Conservation (phyloP, 1,140 invertebrate genomes). For the Mesaphorura yosii region DNA sequence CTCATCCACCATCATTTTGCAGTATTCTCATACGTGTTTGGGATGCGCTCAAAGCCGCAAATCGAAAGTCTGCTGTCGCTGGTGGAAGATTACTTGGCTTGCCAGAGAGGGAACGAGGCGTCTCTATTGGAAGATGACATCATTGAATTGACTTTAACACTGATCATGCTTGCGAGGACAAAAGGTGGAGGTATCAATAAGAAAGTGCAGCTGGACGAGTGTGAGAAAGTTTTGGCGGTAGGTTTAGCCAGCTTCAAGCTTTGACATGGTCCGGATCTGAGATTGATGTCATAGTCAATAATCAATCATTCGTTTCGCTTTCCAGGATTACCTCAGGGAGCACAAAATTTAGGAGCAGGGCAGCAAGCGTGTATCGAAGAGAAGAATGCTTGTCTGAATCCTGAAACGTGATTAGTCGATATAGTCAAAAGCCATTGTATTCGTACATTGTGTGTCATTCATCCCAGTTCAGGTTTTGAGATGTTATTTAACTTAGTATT, state of each 20-base stretch:
- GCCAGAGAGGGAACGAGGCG: too few species aligned
- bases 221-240: constrained; percentile 14
- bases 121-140: constrained; percentile 6
- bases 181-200: neutral
- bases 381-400: too few species aligned
- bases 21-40: constrained; percentile 25
- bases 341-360: too few species aligned
- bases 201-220: neutral
- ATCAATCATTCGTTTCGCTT: too few species aligned
- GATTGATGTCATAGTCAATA: too few species aligned
- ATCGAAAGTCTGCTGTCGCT: neutral
- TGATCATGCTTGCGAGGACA: constrained; percentile 9
- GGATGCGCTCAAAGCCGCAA: neutral
- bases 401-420: too few species aligned
- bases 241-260: neutral
- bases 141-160: constrained; percentile 7
- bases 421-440: too few species aligned
- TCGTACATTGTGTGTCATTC: too few species aligned
- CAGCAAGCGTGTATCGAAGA: too few species aligned
- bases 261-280: too few species aligned
- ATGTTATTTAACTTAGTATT: too few species aligned
- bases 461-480: too few species aligned
- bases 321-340: neutral
- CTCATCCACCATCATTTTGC: constrained; percentile 26
- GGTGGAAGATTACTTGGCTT: neutral